phyloP scores from a whole-genome alignment of 2,888 invertebrate species.

The Lasiommata megera region DNA sequence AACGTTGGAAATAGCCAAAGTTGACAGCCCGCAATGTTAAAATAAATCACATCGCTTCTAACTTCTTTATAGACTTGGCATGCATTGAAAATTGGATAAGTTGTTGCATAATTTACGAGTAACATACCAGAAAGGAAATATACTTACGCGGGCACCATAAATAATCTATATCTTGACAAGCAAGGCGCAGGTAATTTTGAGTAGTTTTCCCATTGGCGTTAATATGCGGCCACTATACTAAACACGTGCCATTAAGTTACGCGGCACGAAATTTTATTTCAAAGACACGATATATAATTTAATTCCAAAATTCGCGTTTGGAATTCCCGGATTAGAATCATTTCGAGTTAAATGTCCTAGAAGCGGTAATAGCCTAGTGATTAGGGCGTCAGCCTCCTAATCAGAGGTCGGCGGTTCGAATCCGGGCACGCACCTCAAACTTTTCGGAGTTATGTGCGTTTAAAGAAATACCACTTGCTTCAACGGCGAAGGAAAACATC shows the following conservation, averaged over 20 bases:
- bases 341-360: no score
- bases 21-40: conserved; percentile 2
- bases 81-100: conserved; percentile 15
- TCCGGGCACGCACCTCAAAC: no score
- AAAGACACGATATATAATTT: no score
- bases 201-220: conserved; percentile 59
- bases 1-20: conserved; percentile 8
- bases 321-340: no score
- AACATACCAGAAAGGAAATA: conserved; percentile 14
- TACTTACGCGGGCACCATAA: conserved; percentile 23
- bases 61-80: conserved; percentile 11
- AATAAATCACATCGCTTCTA: conserved; percentile 18
- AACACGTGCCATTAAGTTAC: no score
- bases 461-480: no score
- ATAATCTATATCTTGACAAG: conserved; percentile 31
- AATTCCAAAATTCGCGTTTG: no score
- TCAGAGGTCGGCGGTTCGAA: no score
- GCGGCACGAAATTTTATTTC: background rate
- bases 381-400: no score
- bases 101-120: conserved; percentile 23
- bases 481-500: no score
- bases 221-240: background rate
- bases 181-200: conserved; percentile 63
- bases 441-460: no score
- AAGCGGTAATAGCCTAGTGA: no score